A percentile compares a stretch with the other conserved stretches of the same genome.
phyloP scores from a whole-genome alignment of 2,888 invertebrate species.

The Lochmaea crataegi region DNA sequence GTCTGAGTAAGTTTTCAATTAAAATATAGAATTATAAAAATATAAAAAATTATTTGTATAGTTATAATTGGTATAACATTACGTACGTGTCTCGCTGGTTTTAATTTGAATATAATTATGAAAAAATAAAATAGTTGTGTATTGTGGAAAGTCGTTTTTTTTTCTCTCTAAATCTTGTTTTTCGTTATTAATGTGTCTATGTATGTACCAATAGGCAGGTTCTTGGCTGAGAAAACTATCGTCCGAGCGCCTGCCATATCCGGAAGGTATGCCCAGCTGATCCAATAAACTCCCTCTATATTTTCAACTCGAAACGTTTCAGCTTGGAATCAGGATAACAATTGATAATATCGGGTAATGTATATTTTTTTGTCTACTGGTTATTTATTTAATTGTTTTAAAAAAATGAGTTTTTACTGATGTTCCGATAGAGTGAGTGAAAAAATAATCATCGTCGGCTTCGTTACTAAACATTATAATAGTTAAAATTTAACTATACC shows the following conservation, averaged over 20 bases:
- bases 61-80: slow-evolving; percentile 41
- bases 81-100: slow-evolving; percentile 41
- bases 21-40: slow-evolving; percentile 33
- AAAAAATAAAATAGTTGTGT: slow-evolving; percentile 54
- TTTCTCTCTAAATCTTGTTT: slow-evolving; percentile 22
- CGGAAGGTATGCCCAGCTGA: slow-evolving; percentile 28
- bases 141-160: slow-evolving; percentile 47
- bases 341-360: slow-evolving; percentile 1
- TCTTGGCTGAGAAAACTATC: slow-evolving; percentile 24
- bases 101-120: slow-evolving; percentile 4
- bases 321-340: slow-evolving; percentile 11
- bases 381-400: neutral
- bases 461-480: too few species aligned
- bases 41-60: slow-evolving; percentile 15
- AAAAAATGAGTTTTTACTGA: too few species aligned
- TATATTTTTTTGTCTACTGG: slow-evolving; percentile 16
- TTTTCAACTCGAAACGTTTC: slow-evolving; percentile 18
- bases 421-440: too few species aligned
- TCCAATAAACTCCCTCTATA: slow-evolving; percentile 19
- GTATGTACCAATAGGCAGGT: slow-evolving; percentile 30
- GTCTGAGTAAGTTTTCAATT: slow-evolving; percentile 58
- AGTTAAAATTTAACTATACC: too few species aligned
- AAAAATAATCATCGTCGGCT: too few species aligned
- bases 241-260: slow-evolving; percentile 27
- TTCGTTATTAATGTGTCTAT: slow-evolving; percentile 24